phyloP scores from a whole-genome alignment of 2,113 vertebrate species.

The Alouatta palliata region DNA sequence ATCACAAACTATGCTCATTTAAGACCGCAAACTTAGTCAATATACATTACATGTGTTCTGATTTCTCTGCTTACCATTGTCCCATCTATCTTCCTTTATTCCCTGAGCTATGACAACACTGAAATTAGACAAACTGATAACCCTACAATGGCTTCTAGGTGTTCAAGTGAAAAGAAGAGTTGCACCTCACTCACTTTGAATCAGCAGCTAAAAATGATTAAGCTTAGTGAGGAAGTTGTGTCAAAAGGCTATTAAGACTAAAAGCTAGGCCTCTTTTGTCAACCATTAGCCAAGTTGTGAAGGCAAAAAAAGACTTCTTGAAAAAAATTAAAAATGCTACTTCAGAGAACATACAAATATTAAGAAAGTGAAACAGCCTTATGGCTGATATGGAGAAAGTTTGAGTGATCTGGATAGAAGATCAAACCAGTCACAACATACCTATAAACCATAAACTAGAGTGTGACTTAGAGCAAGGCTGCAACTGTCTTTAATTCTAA shows the following conservation, averaged over 20 bases:
- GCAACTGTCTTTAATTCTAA: neutral
- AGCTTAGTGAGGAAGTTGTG: neutral
- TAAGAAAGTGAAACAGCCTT: neutral
- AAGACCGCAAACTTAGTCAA: neutral
- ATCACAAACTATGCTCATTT: neutral
- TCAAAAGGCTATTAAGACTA: neutral
- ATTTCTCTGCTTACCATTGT: neutral
- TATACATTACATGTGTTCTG: neutral
- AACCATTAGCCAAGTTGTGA: neutral
- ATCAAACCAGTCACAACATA: neutral
- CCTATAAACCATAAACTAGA: neutral
- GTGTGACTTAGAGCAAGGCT: neutral
- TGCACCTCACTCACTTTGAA: neutral
- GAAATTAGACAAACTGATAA: neutral
- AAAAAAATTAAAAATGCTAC: neutral
- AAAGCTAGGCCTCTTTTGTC: neutral
- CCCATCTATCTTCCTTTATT: neutral
- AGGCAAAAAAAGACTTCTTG: neutral
- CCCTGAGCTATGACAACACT: neutral
- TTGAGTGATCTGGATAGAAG: neutral
- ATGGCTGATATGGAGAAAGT: neutral
- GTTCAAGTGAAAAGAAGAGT: neutral
- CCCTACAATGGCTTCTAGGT: neutral
- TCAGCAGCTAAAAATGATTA: neutral
- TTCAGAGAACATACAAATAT: neutral